phyloP scores from a whole-genome alignment of 2,888 invertebrate species.

The Prosapia bicincta region DNA sequence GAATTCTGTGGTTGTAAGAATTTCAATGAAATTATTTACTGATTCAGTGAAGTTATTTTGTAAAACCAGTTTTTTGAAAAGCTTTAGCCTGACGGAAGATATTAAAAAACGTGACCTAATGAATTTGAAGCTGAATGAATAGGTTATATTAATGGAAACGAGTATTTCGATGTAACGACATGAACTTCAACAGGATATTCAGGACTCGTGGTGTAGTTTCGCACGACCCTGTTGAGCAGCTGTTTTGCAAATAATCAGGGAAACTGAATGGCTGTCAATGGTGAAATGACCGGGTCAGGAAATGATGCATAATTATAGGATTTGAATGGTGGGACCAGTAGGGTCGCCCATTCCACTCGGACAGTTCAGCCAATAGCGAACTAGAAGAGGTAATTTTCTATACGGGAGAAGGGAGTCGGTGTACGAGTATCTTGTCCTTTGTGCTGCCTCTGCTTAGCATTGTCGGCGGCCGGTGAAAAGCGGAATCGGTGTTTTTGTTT shows the following conservation, averaged over 20 bases:
- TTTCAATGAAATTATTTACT: too few species aligned
- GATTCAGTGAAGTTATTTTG: too few species aligned
- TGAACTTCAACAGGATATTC: too few species aligned
- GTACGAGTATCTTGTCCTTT: not conserved
- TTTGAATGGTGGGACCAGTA: not conserved
- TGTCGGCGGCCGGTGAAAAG: not conserved
- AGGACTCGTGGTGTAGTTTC: too few species aligned
- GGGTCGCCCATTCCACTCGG: not conserved
- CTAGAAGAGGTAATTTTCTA: not conserved
- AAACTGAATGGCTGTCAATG: not conserved
- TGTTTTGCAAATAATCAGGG: not conserved
- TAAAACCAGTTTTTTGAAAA: too few species aligned
- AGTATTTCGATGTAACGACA: too few species aligned
- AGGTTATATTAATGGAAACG: too few species aligned
- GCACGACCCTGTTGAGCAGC: too few species aligned
- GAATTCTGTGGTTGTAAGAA: too few species aligned
- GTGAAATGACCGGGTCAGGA: not conserved
- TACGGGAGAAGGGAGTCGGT: not conserved
- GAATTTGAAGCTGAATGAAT: too few species aligned
- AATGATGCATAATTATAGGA: not conserved
- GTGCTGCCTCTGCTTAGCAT: not conserved
- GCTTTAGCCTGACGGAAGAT: too few species aligned
- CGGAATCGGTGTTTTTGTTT: not conserved
- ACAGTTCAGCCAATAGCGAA: not conserved
- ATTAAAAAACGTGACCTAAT: too few species aligned